Evolutionary conservation across 2,888 invertebrate species (phyloP), one percentile per base, ranked within the genome.

Genomic region (Trissolcus japonicus): DNA sequence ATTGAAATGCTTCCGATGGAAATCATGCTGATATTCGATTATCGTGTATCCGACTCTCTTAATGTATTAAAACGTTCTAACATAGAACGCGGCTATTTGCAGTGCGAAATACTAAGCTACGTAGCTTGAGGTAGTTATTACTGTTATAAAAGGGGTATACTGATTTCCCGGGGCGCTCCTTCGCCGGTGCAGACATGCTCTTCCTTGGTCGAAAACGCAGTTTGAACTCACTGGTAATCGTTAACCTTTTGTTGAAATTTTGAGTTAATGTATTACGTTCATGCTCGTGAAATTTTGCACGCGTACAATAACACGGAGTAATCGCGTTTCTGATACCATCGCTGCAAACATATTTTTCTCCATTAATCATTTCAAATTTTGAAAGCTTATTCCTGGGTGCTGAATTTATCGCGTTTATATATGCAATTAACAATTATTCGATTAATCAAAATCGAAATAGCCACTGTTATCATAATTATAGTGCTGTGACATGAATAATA

Each of bases 111-210:
- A 29, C 67, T 75, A 67, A 62, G 56, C 63, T 72, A 51, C 46
- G 66, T 71, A 61, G 59, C 78, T 73, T 61, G 71, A 75, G 78
- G 75, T 75, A 72, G 68, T 77, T 72, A 75, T 78, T 75, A 75
- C 73, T 71, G 60, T 74, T 75, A 71, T 75, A 75, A 75, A n/a
- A 78, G 73, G 71, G 73, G 63, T 75, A 76, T 72, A 76, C 75
- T 79, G 75, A 79, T 79, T 79, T 79, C 79, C 79, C 76, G 72
- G 54, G 79, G 76, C 75, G 72, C 75, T 76, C 63, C 75, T 79
- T 79, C 66, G 67, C 67, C 62, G 65, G 53, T 48, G 66, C 71
- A 68, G 67, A 75, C 73, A 73, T 65, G 73, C 73, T 63, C 73
- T 73, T 77, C 68, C 77, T 68, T 65, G 68, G 77, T 68, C 65